Percentiles rank a stretch among this genome's conserved stretches.
phyloP scores from a whole-genome alignment of 2,113 vertebrate genomes.

The Apeltes quadracus region DNA sequence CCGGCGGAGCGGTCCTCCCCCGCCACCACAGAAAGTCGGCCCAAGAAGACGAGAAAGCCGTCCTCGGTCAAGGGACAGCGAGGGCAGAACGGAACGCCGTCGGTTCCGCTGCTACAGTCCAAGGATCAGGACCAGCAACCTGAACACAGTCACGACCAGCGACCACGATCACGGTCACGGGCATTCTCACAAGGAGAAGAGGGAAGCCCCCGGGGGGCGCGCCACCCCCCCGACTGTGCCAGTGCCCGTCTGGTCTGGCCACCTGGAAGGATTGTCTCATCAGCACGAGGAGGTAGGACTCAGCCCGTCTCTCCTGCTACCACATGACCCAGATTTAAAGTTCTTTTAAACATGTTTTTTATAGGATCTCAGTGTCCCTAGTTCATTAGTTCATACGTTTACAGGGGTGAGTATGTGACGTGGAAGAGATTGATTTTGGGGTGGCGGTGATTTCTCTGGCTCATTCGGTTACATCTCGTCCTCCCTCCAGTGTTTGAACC shows the following conservation, averaged over 20 bases:
- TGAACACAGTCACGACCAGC: conserved; percentile 19
- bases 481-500: conserved; percentile 90
- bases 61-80: conserved; percentile 76
- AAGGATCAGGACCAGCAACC: conserved; percentile 31
- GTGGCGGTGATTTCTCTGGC: neutral
- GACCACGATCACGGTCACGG: conserved; percentile 23
- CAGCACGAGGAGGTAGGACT: conserved; percentile 79
- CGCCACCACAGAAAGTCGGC: conserved; percentile 61
- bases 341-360: neutral
- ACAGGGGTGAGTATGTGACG: neutral
- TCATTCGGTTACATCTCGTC: neutral
- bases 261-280: conserved; percentile 56
- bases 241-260: neutral
- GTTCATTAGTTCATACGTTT: neutral
- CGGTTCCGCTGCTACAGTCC: conserved; percentile 19
- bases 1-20: conserved; percentile 12
- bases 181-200: conserved; percentile 61
- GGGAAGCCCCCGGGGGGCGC: conserved; percentile 57
- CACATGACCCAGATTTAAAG: too few species aligned
- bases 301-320: neutral
- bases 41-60: conserved; percentile 76
- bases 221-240: neutral
- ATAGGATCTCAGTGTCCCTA: too few species aligned
- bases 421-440: neutral
- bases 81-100: conserved; percentile 70